Percentiles rank a stretch among this genome's conserved stretches.
Conservation (phyloP, 1,140 invertebrate species). For the Campoletis sonorensis region DNA sequence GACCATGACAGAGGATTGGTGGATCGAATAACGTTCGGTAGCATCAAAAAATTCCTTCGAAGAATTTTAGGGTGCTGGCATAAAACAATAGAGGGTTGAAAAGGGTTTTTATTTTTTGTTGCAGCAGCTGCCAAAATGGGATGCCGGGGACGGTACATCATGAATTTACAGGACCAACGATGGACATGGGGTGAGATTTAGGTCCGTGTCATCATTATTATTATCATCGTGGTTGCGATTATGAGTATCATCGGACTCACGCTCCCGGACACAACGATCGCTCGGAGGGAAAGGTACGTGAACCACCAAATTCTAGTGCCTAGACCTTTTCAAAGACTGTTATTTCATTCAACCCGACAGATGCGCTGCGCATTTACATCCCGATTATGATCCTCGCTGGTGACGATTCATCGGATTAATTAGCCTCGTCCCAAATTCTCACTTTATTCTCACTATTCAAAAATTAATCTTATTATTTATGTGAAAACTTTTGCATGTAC, state of each 20-base stretch:
- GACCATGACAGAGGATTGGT: no score
- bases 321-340: neutral
- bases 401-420: neutral
- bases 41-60: neutral
- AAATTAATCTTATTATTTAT: no score
- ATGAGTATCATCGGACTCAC: constrained; percentile 27
- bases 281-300: neutral
- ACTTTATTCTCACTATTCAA: no score
- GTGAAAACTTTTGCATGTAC: no score
- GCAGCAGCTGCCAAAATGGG: constrained; percentile 40
- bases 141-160: constrained; percentile 8
- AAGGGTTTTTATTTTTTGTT: constrained; percentile 39
- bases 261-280: neutral
- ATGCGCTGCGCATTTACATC: neutral
- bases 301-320: neutral
- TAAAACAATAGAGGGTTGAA: constrained; percentile 48
- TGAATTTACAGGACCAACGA: constrained; percentile 18
- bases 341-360: constrained; percentile 9
- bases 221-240: neutral
- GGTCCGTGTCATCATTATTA: constrained; percentile 39
- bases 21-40: neutral
- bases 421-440: neutral
- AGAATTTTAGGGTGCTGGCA: constrained; percentile 23
- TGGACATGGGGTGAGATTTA: constrained; percentile 39
- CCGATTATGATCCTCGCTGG: neutral